A percentile compares a stretch with the other conserved stretches of the same genome.
Evolutionary conservation across 2,797 vertebrate genomes (phyloP).

Genomic region (Aeoliscus strigatus): DNA sequence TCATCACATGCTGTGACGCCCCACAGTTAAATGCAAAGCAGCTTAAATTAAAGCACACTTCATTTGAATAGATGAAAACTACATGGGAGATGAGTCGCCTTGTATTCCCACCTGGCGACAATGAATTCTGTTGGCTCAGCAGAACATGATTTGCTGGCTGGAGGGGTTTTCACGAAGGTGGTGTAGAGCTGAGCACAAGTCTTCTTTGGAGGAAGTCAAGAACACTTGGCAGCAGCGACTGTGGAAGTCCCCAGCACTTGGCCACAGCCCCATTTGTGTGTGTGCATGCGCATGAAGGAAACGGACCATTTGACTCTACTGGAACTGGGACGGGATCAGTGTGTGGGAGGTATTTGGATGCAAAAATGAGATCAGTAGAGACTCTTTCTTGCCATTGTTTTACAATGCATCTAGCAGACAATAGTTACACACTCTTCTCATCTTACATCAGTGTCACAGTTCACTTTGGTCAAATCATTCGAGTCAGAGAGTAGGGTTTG

Average conservation of each 20-base stretch:
- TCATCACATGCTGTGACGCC: slow-evolving; percentile 59
- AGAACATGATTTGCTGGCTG: slow-evolving; percentile 37
- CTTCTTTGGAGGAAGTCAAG: slow-evolving; percentile 59
- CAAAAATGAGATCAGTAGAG: slow-evolving; percentile 56
- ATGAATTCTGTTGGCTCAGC: slow-evolving; percentile 58
- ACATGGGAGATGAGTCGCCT: slow-evolving; percentile 52
- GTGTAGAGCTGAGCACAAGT: slow-evolving; percentile 48
- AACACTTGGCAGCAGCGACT: slow-evolving; percentile 69
- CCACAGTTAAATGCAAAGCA: slow-evolving; percentile 73
- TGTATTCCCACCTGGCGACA: slow-evolving; percentile 45
- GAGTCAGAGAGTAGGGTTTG: too few species aligned
- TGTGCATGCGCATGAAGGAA: slow-evolving; percentile 48
- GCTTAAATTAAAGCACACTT: slow-evolving; percentile 69
- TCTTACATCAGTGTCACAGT: slow-evolving; percentile 44
- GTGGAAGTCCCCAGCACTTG: slow-evolving; percentile 75
- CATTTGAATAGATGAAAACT: slow-evolving; percentile 60
- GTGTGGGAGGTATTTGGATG: slow-evolving; percentile 69
- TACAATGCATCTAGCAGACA: slow-evolving; percentile 29
- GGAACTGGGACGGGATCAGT: slow-evolving; percentile 54
- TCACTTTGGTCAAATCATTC: too few species aligned
- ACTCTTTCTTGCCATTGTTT: background rate
- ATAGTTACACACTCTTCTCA: slow-evolving; percentile 48
- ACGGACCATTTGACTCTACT: slow-evolving; percentile 62
- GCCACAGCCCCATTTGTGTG: slow-evolving; percentile 47
- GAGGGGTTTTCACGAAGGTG: slow-evolving; percentile 47